A percentile compares a stretch with the other conserved stretches of the same genome.
phyloP scores from a whole-genome alignment of 2,113 vertebrate genomes.

The Odontesthes bonariensis region DNA sequence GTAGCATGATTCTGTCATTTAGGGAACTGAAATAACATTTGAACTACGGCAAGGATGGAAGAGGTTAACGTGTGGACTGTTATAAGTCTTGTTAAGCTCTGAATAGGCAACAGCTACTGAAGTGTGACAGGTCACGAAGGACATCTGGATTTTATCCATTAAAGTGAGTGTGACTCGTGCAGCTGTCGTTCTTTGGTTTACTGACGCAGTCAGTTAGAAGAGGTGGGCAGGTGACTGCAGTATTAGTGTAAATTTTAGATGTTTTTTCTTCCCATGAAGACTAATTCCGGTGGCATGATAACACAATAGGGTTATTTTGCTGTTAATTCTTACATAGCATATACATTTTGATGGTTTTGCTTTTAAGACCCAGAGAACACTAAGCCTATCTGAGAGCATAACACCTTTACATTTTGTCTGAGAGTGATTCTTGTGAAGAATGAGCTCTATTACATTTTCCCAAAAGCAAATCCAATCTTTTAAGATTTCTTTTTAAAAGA shows the following conservation, averaged over 20 bases:
- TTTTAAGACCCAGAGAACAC: constrained; percentile 1
- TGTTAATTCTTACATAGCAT: neutral
- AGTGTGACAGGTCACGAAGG: neutral
- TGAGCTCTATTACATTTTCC: constrained; percentile 36
- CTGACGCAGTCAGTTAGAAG: neutral
- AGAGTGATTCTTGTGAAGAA: constrained; percentile 44
- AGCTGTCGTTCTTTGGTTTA: neutral
- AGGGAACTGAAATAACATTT: neutral
- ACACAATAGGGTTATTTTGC: neutral
- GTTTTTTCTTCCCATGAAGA: constrained; percentile 1
- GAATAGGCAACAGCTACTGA: constrained; percentile 8
- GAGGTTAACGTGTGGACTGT: neutral
- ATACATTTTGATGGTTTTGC: neutral
- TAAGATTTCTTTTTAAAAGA: constrained; percentile 12
- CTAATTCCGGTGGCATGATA: neutral
- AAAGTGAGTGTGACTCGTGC: constrained; percentile 10
- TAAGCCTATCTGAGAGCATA: constrained; percentile 41
- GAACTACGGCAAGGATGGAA: neutral
- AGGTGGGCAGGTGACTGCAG: neutral
- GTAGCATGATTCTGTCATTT: neutral
- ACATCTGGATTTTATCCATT: constrained; percentile 12
- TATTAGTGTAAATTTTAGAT: neutral
- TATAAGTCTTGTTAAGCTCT: constrained; percentile 24
- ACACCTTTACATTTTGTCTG: constrained; percentile 20
- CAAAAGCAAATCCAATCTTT: constrained; percentile 33